Conservation (phyloP, 1,140 invertebrate species). For the Brachionus sp. region DNA sequence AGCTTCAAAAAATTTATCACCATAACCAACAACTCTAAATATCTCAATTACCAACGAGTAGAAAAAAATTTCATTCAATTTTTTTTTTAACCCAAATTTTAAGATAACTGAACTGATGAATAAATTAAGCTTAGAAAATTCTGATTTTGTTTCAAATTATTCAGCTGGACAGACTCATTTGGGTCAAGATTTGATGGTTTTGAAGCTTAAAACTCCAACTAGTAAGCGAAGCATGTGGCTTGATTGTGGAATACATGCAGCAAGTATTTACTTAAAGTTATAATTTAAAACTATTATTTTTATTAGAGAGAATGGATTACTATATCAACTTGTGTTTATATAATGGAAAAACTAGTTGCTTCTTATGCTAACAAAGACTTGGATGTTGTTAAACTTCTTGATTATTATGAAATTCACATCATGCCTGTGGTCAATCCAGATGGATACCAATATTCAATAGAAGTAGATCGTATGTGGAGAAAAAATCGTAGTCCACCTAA, state of each 20-base stretch:
- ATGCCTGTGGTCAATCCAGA: conserved; percentile 46
- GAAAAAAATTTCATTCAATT: background rate
- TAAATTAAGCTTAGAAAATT: background rate
- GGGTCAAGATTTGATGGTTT: background rate
- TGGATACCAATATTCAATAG: conserved; percentile 38
- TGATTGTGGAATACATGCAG: conserved; percentile 43
- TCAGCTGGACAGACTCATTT: conserved; percentile 20
- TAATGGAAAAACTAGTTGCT: conserved; percentile 26
- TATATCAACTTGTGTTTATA: conserved; percentile 32
- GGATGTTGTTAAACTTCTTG: background rate
- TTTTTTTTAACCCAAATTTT: background rate
- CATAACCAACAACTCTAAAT: background rate
- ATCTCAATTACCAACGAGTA: background rate
- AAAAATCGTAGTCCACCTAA: conserved; percentile 45
- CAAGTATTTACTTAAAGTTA: background rate
- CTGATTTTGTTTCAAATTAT: conserved; percentile 1
- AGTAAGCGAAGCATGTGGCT: conserved; percentile 28
- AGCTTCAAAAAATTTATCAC: background rate
- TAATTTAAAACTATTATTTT: background rate
- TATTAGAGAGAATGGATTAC: conserved; percentile 44
- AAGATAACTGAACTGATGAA: background rate
- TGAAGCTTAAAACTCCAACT: background rate
- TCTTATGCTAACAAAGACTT: background rate
- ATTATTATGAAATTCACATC: conserved; percentile 39
- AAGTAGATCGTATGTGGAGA: conserved; percentile 46